Evolutionary conservation across 2,113 vertebrate genomes (phyloP).

Genomic region (Oncorhynchus mykiss): DNA sequence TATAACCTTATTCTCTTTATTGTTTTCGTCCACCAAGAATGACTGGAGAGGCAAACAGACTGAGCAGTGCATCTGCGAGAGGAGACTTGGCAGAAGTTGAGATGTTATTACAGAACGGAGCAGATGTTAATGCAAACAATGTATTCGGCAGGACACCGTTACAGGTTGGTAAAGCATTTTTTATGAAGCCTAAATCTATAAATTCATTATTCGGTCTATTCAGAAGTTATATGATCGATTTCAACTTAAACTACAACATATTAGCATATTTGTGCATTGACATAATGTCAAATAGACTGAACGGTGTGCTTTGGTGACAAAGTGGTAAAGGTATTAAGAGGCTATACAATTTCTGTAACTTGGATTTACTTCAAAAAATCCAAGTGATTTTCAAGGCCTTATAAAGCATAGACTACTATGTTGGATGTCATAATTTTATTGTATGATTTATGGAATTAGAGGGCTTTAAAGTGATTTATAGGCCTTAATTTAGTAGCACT

Average conservation of each 20-base stretch:
- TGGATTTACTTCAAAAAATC: too few relatives aligned
- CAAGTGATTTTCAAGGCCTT: too few relatives aligned
- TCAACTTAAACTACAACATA: not conserved
- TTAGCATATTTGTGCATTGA: not conserved
- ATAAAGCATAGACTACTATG: too few relatives aligned
- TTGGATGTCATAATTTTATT: too few relatives aligned
- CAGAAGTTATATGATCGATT: not conserved
- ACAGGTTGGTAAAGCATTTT: slow-evolving; percentile 82
- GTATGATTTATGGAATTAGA: too few relatives aligned
- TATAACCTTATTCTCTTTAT: not conserved
- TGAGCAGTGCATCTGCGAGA: slow-evolving; percentile 83
- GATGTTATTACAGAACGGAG: slow-evolving; percentile 82
- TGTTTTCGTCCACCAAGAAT: slow-evolving; percentile 79
- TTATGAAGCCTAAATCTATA: not conserved
- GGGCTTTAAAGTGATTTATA: too few relatives aligned
- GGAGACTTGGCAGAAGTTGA: slow-evolving; percentile 82
- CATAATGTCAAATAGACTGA: not conserved
- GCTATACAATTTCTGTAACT: too few relatives aligned
- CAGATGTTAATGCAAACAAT: slow-evolving; percentile 87
- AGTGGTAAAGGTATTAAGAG: too few relatives aligned
- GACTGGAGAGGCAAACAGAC: slow-evolving; percentile 79
- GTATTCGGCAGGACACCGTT: slow-evolving; percentile 86
- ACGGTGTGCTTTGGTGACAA: too few relatives aligned
- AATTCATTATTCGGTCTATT: not conserved
- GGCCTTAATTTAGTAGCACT: too few relatives aligned